phyloP scores from a whole-genome alignment of 2,888 invertebrate species.

The Leptinotarsa rubiginosa region DNA sequence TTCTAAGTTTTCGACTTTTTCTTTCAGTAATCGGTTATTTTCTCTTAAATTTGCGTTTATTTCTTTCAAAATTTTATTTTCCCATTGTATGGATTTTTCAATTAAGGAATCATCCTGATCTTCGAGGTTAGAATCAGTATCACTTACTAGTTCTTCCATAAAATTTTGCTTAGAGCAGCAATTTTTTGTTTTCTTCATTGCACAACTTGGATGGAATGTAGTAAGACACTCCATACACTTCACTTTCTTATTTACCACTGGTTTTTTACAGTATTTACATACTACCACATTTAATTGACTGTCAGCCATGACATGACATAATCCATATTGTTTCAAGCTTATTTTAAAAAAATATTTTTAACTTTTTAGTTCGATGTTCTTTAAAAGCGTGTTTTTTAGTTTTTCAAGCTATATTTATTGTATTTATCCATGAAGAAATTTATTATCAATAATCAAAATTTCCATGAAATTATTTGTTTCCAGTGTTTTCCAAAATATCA shows the following conservation, averaged over 20 bases:
- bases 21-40: background rate
- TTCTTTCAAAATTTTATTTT: background rate
- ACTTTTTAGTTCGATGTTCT: no score
- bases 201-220: background rate
- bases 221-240: background rate
- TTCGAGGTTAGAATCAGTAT: background rate
- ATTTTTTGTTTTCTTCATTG: background rate
- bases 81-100: background rate
- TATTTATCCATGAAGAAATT: no score
- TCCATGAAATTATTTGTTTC: no score
- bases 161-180: background rate
- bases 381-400: no score
- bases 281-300: background rate
- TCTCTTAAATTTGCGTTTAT: background rate
- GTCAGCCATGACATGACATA: background rate
- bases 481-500: no score
- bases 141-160: background rate
- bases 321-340: no score
- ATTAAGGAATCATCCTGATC: background rate
- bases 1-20: background rate
- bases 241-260: background rate
- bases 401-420: no score
- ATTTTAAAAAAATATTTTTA: no score
- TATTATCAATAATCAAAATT: no score
- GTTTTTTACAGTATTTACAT: conserved; percentile 6